Evolutionary conservation across 2,113 vertebrate genomes (phyloP).

Genomic region (Spheniscus mendiculus): DNA sequence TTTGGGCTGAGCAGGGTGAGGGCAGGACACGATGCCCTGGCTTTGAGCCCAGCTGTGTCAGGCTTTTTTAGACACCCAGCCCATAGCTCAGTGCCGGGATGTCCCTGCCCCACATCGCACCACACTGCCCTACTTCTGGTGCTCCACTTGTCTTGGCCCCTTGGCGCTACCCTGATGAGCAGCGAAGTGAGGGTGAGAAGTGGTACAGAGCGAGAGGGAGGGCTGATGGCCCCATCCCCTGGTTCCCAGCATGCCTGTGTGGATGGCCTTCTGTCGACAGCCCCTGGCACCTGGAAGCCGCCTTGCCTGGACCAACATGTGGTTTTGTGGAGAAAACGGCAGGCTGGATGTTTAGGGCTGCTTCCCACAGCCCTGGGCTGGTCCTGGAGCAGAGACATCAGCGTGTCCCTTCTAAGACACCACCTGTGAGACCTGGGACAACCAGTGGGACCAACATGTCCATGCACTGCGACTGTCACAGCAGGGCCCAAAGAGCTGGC

Average conservation of each 20-base stretch:
- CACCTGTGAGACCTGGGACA: neutral
- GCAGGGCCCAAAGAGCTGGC: neutral
- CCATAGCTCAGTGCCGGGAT: neutral
- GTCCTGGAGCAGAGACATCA: neutral
- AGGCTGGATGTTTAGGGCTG: neutral
- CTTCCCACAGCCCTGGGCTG: neutral
- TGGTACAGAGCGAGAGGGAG: fast-evolving
- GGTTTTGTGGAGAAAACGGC: neutral
- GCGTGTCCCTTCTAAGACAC: neutral
- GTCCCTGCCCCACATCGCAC: neutral
- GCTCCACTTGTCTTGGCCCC: neutral
- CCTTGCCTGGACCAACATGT: fast-evolving
- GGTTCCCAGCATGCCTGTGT: fast-evolving
- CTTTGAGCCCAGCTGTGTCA: neutral
- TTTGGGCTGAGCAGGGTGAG: neutral
- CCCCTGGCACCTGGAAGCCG: neutral
- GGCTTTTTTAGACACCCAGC: neutral
- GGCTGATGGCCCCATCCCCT: neutral
- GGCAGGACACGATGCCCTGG: neutral
- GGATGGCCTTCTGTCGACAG: fast-evolving
- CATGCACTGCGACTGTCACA: neutral
- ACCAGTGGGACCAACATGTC: neutral
- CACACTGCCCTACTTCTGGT: neutral
- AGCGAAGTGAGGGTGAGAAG: neutral
- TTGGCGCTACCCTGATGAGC: fast-evolving